Percentiles rank a stretch among this genome's conserved stretches.
Conservation (phyloP, 2,888 invertebrate genomes). For the Synanthedon formicaeformis region DNA sequence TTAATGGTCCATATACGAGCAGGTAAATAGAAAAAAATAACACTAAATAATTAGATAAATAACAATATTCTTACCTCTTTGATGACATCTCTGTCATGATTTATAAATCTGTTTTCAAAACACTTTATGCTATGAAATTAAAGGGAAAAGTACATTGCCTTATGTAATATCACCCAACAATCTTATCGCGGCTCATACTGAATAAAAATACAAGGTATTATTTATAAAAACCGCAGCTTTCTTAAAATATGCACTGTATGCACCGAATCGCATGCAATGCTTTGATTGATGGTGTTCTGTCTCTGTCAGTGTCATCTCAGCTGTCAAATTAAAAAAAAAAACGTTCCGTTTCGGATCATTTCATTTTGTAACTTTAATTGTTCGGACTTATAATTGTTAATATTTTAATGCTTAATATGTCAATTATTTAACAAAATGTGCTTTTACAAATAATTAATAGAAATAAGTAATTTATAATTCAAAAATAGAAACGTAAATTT, state of each 20-base stretch:
- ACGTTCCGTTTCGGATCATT: background rate
- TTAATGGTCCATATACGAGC: conserved; percentile 1
- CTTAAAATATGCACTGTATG: no score
- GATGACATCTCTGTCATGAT: conserved; percentile 60
- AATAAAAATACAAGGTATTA: conserved; percentile 8
- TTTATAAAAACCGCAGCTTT: conserved; percentile 6
- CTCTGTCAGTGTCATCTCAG: background rate
- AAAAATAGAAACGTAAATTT: no score
- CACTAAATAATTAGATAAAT: conserved; percentile 5
- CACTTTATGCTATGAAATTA: conserved; percentile 18
- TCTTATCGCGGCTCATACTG: background rate
- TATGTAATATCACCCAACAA: conserved; percentile 8
- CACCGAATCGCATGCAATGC: conserved; percentile 3
- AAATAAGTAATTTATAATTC: no score
- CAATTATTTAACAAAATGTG: no score
- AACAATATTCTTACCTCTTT: conserved; percentile 46
- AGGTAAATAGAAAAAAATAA: conserved; percentile 2
- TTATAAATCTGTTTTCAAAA: conserved; percentile 26
- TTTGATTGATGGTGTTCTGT: background rate
- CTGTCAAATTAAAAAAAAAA: conserved; percentile 3
- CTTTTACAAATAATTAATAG: no score
- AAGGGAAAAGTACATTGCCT: conserved; percentile 36
- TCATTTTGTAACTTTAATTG: background rate
- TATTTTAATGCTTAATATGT: no score
- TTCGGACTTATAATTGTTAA: no score